These are phyloP conservation scores for Nyctalus aviator DNA, from an alignment of 2,797 vertebrate genomes.

Conservation along the genomic window DNA sequence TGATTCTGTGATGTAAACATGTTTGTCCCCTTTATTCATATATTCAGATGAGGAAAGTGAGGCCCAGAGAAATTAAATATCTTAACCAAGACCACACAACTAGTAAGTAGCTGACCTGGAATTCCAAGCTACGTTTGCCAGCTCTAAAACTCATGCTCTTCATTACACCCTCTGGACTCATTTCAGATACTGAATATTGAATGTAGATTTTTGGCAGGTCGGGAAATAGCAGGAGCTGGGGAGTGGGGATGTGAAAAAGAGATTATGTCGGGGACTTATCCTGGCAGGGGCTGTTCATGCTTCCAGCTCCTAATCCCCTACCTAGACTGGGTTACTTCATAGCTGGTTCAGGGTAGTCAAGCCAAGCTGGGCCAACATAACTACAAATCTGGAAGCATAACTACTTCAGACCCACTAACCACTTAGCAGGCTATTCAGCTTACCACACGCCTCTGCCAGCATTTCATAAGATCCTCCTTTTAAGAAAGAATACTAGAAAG, in stretches of 20 bases:
- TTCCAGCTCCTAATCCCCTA: not conserved
- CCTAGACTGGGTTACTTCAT: not conserved
- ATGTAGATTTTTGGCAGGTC: not conserved
- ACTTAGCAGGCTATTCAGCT: not conserved
- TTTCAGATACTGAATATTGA: not conserved
- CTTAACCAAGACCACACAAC: not conserved
- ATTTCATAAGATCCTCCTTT: conserved; percentile 5
- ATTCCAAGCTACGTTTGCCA: not conserved
- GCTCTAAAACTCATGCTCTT: not conserved
- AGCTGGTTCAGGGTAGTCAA: not conserved
- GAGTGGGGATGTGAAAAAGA: not conserved
- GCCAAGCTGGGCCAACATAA: not conserved
- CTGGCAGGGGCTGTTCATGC: not conserved
- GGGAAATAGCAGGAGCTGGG: not conserved
- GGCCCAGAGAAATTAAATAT: not conserved
- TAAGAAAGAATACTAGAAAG: not conserved
- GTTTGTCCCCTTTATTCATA: not conserved
- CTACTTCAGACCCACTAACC: not conserved
- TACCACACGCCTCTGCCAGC: not conserved
- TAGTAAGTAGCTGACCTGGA: not conserved
- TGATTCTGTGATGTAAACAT: not conserved
- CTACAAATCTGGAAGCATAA: not conserved
- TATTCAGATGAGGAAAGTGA: conserved; percentile 14
- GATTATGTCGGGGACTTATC: not conserved
- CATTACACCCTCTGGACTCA: not conserved